Evolutionary conservation across 1,140 invertebrate genomes (phyloP).

Genomic region (Aphelenchoides avenae): DNA sequence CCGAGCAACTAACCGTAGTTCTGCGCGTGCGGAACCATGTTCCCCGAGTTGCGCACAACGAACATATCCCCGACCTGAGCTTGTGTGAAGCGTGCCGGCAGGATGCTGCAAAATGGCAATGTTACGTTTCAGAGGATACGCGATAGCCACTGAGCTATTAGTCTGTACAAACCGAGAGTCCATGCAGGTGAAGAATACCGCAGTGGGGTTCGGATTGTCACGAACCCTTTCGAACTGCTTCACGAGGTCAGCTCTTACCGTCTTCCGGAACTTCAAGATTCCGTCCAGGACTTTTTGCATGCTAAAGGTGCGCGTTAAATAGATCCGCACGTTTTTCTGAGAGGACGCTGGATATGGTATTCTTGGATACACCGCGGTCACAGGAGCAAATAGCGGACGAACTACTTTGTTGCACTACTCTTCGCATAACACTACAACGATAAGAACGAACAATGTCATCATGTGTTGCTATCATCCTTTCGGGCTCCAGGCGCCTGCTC

Average conservation of each 20-base stretch:
- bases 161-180: constrained; percentile 66
- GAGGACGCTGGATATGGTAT: too few species aligned
- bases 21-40: constrained; percentile 81
- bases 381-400: too few species aligned
- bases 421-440: too few species aligned
- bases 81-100: constrained; percentile 87
- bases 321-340: too few species aligned
- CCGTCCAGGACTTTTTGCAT: constrained; percentile 52
- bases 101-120: constrained; percentile 72
- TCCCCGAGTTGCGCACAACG: constrained; percentile 89
- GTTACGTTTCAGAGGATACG: neutral
- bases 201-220: constrained; percentile 74
- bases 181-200: constrained; percentile 93
- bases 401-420: too few species aligned
- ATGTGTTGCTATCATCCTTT: too few species aligned
- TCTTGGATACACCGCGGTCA: too few species aligned
- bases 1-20: constrained; percentile 66
- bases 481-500: constrained; percentile 39
- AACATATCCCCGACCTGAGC: constrained; percentile 94
- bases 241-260: constrained; percentile 50
- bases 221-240: constrained; percentile 55
- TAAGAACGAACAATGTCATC: too few species aligned
- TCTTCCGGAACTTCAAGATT: constrained; percentile 50
- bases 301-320: too few species aligned
- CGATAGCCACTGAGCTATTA: too few species aligned